Evolutionary conservation across 1,140 invertebrate species (phyloP).

Genomic region (Lethocerus indicus): DNA sequence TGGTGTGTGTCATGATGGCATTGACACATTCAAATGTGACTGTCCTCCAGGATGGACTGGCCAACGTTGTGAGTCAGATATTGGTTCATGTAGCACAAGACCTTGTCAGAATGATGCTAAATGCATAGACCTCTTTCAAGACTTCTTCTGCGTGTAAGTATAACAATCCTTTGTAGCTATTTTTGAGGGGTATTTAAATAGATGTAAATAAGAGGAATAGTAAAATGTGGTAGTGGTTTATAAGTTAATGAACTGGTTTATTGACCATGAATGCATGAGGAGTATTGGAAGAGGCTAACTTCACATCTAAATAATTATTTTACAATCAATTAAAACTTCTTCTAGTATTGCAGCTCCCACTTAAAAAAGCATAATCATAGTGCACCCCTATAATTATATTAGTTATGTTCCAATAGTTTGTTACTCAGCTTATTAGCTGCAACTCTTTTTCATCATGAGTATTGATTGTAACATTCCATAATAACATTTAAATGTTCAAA

Average conservation of each 20-base stretch:
- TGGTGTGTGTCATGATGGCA: constrained; percentile 71
- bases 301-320: too few relatives aligned
- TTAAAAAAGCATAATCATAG: too few relatives aligned
- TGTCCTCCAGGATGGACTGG: constrained; percentile 84
- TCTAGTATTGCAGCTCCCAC: too few relatives aligned
- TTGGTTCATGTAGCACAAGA: constrained; percentile 64
- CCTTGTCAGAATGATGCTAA: constrained; percentile 86
- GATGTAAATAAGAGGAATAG: too few relatives aligned
- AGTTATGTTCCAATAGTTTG: too few relatives aligned
- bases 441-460: too few relatives aligned
- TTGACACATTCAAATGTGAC: constrained; percentile 66
- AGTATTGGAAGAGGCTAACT: not conserved
- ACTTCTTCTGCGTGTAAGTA: constrained; percentile 88
- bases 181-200: not conserved
- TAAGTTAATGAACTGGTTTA: not conserved
- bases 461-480: too few relatives aligned
- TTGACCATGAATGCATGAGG: not conserved
- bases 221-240: not conserved
- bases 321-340: too few relatives aligned
- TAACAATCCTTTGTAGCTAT: constrained; percentile 2
- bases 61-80: constrained; percentile 66
- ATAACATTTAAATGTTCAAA: too few relatives aligned
- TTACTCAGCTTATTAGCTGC: too few relatives aligned
- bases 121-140: constrained; percentile 86
- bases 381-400: too few relatives aligned